These are phyloP conservation scores for Chironomus riparius DNA, from an alignment of 2,888 invertebrate genomes.

Conservation along the genomic window DNA sequence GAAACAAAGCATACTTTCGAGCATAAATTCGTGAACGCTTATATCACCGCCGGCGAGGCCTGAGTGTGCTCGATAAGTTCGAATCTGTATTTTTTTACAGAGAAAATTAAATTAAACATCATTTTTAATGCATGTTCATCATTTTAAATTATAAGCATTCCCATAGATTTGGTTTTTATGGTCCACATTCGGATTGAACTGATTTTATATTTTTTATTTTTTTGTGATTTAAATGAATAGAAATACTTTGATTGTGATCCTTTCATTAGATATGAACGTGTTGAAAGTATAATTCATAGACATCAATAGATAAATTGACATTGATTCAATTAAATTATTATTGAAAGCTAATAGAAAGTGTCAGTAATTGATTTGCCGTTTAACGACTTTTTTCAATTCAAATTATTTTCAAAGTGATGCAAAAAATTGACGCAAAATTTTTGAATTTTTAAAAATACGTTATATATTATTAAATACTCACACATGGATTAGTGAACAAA, in stretches of 20 bases:
- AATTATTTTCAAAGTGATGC: too few relatives aligned
- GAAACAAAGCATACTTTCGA: constrained; percentile 79
- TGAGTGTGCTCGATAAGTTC: constrained; percentile 80
- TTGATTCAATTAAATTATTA: too few relatives aligned
- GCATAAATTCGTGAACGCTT: constrained; percentile 86
- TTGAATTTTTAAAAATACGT: not conserved
- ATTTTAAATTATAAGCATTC: not conserved
- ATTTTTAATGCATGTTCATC: not conserved
- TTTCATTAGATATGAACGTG: too few relatives aligned
- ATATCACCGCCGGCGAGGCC: constrained; percentile 79
- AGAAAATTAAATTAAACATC: constrained; percentile 29
- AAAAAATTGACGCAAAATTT: not conserved
- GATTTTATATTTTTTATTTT: too few relatives aligned
- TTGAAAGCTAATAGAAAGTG: too few relatives aligned
- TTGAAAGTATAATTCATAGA: too few relatives aligned
- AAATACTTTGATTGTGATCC: too few relatives aligned
- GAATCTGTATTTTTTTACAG: constrained; percentile 41
- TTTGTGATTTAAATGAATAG: too few relatives aligned
- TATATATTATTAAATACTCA: constrained; percentile 28
- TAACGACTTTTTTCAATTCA: too few relatives aligned
- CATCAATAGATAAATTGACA: too few relatives aligned
- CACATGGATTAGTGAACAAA: constrained; percentile 61
- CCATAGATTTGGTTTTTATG: not conserved
- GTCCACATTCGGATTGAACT: too few relatives aligned
- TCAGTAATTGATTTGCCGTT: too few relatives aligned